phyloP scores from a whole-genome alignment of 2,888 invertebrate species.

The Megaustenia siamemsis region DNA sequence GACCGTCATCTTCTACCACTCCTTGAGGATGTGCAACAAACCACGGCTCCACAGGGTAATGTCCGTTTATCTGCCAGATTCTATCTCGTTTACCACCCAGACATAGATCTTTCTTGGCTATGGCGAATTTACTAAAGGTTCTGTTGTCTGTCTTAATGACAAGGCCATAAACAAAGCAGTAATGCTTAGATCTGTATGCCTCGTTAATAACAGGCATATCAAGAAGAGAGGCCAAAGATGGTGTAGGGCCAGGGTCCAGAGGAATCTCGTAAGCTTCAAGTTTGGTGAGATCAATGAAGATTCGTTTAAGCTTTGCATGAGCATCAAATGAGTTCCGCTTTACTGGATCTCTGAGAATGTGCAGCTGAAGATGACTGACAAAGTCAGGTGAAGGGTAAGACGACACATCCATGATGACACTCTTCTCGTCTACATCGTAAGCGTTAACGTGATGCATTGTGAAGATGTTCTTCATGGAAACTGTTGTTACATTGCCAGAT shows the following conservation, averaged over 20 bases:
- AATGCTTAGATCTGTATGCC: conserved; percentile 64
- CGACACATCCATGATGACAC: conserved; percentile 69
- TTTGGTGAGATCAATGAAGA: conserved; percentile 63
- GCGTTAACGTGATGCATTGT: conserved; percentile 77
- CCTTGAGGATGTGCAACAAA: conserved; percentile 69
- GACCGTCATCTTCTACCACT: conserved; percentile 73
- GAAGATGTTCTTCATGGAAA: conserved; percentile 68
- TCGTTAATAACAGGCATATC: conserved; percentile 77
- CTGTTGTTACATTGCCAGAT: conserved; percentile 61
- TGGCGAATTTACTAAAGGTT: conserved; percentile 63
- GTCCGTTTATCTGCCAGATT: conserved; percentile 63
- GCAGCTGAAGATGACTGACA: conserved; percentile 66
- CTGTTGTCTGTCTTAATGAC: conserved; percentile 69
- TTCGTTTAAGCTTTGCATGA: conserved; percentile 67
- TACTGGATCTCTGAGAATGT: conserved; percentile 62
- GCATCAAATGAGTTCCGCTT: conserved; percentile 66
- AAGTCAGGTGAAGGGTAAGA: conserved; percentile 70
- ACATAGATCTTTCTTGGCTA: conserved; percentile 77
- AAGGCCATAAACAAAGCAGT: conserved; percentile 75
- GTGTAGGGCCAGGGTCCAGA: conserved; percentile 34
- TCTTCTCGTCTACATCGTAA: conserved; percentile 63
- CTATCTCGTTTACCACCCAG: conserved; percentile 58
- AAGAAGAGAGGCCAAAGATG: conserved; percentile 61
- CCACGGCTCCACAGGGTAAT: conserved; percentile 74
- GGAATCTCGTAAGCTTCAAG: conserved; percentile 43